These are phyloP conservation scores for Aphis craccivora DNA, from an alignment of 1,140 invertebrate species.

Conservation along the genomic window DNA sequence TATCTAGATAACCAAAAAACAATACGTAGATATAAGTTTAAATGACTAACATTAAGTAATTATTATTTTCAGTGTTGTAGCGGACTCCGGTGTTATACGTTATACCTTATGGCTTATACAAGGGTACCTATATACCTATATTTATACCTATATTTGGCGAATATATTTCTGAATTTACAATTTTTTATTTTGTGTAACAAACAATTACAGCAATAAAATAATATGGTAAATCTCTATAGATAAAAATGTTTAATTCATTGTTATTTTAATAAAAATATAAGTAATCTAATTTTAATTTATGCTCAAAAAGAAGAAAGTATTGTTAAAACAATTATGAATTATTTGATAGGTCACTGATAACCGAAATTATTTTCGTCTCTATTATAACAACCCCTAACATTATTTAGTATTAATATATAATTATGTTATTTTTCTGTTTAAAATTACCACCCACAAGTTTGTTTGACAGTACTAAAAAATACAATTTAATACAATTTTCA, in stretches of 20 bases:
- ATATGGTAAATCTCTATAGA: neutral
- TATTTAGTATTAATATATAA: neutral
- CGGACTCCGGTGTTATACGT: fast-evolving
- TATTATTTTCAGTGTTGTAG: neutral
- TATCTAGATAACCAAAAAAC: neutral
- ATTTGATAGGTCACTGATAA: neutral
- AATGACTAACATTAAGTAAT: neutral
- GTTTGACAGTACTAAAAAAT: neutral
- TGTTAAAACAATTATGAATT: neutral
- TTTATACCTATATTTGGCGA: neutral
- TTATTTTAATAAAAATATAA: neutral
- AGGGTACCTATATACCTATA: neutral
- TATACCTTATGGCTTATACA: too few species aligned
- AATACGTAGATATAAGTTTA: neutral
- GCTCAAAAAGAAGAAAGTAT: neutral
- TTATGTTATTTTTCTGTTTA: neutral
- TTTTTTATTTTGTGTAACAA: neutral
- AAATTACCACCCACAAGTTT: neutral
- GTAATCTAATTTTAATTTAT: neutral
- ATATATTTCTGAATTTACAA: too few species aligned
- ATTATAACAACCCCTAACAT: neutral
- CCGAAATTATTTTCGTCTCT: neutral
- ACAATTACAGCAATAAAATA: neutral
- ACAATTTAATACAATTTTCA: neutral
- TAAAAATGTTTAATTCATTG: neutral